These are phyloP conservation scores for Drosophila engyochracea DNA, from an alignment of 2,888 invertebrate species.

Conservation along the genomic window DNA sequence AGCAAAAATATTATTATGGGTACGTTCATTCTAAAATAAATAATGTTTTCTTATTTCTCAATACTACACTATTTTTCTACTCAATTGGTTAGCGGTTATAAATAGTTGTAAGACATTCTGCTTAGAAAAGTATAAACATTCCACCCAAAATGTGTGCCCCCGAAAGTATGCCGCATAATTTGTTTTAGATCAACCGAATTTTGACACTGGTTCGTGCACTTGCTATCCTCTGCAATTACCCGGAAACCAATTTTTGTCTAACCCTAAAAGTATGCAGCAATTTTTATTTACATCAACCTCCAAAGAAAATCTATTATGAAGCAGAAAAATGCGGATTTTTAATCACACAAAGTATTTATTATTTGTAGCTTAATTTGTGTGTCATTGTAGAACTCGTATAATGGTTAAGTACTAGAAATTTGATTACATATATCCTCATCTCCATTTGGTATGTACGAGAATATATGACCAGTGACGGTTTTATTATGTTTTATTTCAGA, in stretches of 20 bases:
- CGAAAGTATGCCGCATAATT: neutral
- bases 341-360: neutral
- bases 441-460: neutral
- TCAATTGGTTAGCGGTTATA: neutral
- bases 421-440: neutral
- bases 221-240: neutral
- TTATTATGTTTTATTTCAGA: neutral
- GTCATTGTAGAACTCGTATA: neutral
- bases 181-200: neutral
- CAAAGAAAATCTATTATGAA: neutral
- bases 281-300: neutral
- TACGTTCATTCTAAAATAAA: neutral
- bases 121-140: neutral
- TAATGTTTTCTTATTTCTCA: neutral
- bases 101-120: neutral
- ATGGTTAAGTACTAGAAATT: neutral
- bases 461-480: neutral
- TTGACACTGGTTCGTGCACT: neutral
- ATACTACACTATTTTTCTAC: neutral
- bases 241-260: rapidly evolving
- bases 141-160: neutral
- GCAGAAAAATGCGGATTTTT: neutral
- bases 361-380: neutral
- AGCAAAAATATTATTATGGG: neutral
- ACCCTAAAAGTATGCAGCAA: neutral